Evolutionary conservation across 2,797 vertebrate genomes (phyloP).

Genomic region (Harpagifer antarcticus): DNA sequence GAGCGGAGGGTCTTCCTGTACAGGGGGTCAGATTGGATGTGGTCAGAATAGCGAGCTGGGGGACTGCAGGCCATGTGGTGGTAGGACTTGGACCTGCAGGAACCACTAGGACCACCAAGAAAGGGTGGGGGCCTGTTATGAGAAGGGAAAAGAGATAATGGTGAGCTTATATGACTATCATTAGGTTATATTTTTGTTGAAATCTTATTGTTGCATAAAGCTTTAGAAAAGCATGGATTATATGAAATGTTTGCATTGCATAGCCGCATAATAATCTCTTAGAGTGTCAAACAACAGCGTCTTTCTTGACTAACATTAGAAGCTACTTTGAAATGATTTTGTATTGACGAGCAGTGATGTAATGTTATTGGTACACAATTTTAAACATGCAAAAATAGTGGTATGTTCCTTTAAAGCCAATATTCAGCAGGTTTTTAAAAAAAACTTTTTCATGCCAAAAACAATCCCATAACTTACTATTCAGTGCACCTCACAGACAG

Average conservation of each 20-base stretch:
- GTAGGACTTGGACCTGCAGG: constrained; percentile 83
- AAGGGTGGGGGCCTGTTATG: constrained; percentile 80
- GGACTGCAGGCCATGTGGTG: constrained; percentile 78
- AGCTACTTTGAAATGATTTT: neutral
- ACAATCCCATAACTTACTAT: constrained; percentile 34
- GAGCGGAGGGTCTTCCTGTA: constrained; percentile 86
- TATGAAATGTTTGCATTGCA: constrained; percentile 9
- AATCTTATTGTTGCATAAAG: constrained; percentile 3
- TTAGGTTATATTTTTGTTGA: neutral
- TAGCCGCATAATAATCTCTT: neutral
- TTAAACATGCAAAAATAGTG: constrained; percentile 23
- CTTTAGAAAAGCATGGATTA: constrained; percentile 3
- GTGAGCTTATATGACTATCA: constrained; percentile 11
- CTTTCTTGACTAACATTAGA: neutral
- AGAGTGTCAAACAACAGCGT: no score
- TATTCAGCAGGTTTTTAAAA: neutral
- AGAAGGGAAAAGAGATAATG: constrained; percentile 38
- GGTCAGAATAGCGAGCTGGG: constrained; percentile 74
- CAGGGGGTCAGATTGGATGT: constrained; percentile 87
- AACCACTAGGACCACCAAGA: constrained; percentile 78
- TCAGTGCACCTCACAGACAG: constrained; percentile 11
- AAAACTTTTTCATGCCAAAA: constrained; percentile 28
- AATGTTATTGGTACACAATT: neutral
- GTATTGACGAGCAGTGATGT: neutral
- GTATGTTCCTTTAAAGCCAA: neutral